Conservation (phyloP, 2,888 invertebrate species). For the Drosophila kambysellisi region DNA sequence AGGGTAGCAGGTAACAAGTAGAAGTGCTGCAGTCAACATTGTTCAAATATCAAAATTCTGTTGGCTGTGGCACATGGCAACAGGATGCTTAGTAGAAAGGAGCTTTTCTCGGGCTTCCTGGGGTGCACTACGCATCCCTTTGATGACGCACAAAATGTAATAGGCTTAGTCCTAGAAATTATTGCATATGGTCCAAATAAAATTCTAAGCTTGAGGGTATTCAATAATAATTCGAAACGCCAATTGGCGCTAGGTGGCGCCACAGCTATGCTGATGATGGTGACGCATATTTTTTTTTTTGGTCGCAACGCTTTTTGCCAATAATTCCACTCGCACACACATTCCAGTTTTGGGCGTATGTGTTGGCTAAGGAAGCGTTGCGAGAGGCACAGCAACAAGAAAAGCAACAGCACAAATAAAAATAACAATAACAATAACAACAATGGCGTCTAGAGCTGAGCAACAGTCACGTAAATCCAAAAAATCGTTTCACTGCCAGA, state of each 20-base stretch:
- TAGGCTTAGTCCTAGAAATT: conserved; percentile 24
- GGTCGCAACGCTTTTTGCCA: conserved; percentile 14
- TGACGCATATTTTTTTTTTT: conserved; percentile 14
- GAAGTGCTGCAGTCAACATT: conserved; percentile 12
- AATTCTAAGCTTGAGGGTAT: conserved; percentile 54
- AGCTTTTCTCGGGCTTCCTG: conserved; percentile 28
- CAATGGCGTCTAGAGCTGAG: conserved; percentile 22
- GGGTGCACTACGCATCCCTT: conserved; percentile 30
- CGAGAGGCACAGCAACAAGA: conserved; percentile 14
- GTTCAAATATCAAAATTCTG: conserved; percentile 15
- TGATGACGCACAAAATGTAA: conserved; percentile 53
- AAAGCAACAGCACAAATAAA: conserved; percentile 19
- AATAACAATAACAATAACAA: conserved; percentile 35
- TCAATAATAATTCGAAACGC: conserved; percentile 57
- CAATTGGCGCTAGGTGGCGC: conserved; percentile 29
- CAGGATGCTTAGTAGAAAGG: conserved; percentile 4
- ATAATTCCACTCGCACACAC: conserved; percentile 24
- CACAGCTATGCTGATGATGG: conserved; percentile 3
- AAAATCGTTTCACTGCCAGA: conserved; percentile 32
- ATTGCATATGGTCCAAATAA: conserved; percentile 41
- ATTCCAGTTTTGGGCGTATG: neutral
- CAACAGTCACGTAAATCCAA: conserved; percentile 54
- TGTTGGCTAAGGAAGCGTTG: neutral
- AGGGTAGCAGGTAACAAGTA: conserved; percentile 19
- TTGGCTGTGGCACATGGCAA: neutral